Base-by-base conservation (phyloP, 2,797 vertebrate species). In the Kryptolebias ocellatus region DNA sequence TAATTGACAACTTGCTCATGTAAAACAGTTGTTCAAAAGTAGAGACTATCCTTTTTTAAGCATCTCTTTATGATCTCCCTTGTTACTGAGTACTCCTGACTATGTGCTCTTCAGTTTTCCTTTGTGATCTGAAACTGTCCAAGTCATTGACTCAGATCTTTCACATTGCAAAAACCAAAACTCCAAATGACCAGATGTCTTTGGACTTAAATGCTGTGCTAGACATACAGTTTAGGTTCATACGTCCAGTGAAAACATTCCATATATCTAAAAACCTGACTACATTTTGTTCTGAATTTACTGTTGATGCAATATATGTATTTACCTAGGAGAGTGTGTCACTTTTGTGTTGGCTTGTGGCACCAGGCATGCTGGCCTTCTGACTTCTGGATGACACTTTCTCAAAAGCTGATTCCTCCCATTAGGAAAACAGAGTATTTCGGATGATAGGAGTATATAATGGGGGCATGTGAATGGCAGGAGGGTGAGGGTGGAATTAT, bases 401-500 rank as follows among this genome's bases (percentile, higher is more conserved):
- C 57, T 20, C 27, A 6, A 60, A 45, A 31, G 29, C 27, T 29
- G 4, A 63, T 70, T 53, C 60, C 16, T 39, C 31, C 42, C 39
- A 60, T 68, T 54, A 70, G 37, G 49, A 50, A 53, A 60, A n/a
- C 46, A 28, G 16, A 6, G 65, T 10, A 51, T 14, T 37, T 39
- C 49, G 29, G 31, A 39, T 56, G 20, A 47, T 15, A 64, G 34
- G 20, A 49, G 60, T 15, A 12, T 29, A 27, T 29, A 9, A 2
- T 28, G 4, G 4, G 54, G 14, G 3, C 4, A 2, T 16, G 15
- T 29, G 28, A 42, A 44, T 51, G 39, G 67, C 27, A 37, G 15
- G 56, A 51, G 60, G 60, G 49, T 59, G 63, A 70, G 69, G 52
- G 46, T 27, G 58, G 50, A 61, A 46, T 29, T 42, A 60, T 53